phyloP scores from a whole-genome alignment of 2,113 vertebrate species.

The Columba janthina region DNA sequence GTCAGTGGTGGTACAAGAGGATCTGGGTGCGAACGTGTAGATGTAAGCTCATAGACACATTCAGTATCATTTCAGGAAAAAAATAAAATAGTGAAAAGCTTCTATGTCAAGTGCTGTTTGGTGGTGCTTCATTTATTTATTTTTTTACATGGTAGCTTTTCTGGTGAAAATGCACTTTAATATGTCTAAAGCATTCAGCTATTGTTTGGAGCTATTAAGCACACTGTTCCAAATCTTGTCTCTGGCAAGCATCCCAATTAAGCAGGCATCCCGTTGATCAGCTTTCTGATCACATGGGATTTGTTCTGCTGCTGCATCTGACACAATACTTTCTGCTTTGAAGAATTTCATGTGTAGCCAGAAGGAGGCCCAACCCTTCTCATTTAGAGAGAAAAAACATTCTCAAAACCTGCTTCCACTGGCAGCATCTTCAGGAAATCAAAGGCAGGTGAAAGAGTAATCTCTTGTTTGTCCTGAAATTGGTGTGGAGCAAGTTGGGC shows the following conservation, averaged over 20 bases:
- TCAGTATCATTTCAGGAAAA: not conserved
- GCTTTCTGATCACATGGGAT: slow-evolving; percentile 66
- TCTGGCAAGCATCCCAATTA: slow-evolving; percentile 58
- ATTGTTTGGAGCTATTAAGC: slow-evolving; percentile 41
- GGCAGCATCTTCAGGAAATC: slow-evolving; percentile 14
- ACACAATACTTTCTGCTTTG: slow-evolving; percentile 41
- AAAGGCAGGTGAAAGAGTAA: slow-evolving; percentile 43
- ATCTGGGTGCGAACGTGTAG: not conserved
- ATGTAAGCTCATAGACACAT: not conserved
- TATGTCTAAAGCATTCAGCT: slow-evolving; percentile 26
- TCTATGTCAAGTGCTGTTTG: not conserved
- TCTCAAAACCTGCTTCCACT: slow-evolving; percentile 2
- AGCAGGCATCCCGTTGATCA: slow-evolving; percentile 67
- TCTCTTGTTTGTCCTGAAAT: slow-evolving; percentile 40
- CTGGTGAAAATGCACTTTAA: not conserved
- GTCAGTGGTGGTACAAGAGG: not conserved
- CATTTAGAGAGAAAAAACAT: not conserved
- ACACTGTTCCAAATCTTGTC: slow-evolving; percentile 29
- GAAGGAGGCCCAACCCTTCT: slow-evolving; percentile 47
- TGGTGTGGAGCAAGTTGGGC: slow-evolving; percentile 43
- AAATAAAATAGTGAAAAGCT: not conserved
- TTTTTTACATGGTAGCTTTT: not conserved
- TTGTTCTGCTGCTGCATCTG: slow-evolving; percentile 45
- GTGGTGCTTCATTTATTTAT: not conserved
- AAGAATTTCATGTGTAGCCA: not conserved